Base-by-base conservation (phyloP, 2,113 vertebrate species). In the Platycercus adscitus region DNA sequence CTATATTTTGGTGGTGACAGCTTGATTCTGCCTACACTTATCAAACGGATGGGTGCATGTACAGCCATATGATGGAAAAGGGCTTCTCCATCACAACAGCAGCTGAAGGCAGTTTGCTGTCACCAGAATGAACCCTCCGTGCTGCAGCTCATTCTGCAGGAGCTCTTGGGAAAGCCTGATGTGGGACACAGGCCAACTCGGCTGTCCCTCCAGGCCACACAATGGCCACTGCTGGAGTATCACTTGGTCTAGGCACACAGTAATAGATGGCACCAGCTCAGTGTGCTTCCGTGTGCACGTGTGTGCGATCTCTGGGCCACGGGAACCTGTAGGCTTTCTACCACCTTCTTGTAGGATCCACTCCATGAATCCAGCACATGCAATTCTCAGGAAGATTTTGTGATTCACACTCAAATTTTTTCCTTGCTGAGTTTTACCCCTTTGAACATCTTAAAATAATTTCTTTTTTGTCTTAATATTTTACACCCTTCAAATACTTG, bases 401-500 rank as follows among this genome's bases (percentile, higher is more conserved):
- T 82, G 88, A 93, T 87, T 96, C 81, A 91, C n/a, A 39, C n/a
- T 92, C 86, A 91, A 91, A 70, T 96, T 92, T 95, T 95, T 96
- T 79, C 77, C 81, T 87, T 88, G 60, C 68, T 84, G 43, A 92
- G 80, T 89, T 94, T 86, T 96, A 97, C 85, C 94, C 82, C 90
- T 88, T 69, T 65, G 68, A 97, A 91, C 33, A 94, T 91, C 87
- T 96, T 53, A 96, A 95, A 97, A 95, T 39, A 95, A 97, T 86
- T 94, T 91, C 25, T 70, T 96, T 95, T 96, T 94, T 93, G 60
- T 95, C 53, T 95, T 95, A 91, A 76, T 95, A 80, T 95, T 96
- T 97, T 88, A 96, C 96, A 97, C 91, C 92, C 96, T 97, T 97
- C 94, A 97, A 97, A 97, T 91, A 95, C 87, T 78, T 97, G 88